A percentile compares a stretch with the other conserved stretches of the same genome.
These are phyloP conservation scores for Amblyteles armatorius DNA, from an alignment of 2,888 invertebrate species.

Conservation along the genomic window DNA sequence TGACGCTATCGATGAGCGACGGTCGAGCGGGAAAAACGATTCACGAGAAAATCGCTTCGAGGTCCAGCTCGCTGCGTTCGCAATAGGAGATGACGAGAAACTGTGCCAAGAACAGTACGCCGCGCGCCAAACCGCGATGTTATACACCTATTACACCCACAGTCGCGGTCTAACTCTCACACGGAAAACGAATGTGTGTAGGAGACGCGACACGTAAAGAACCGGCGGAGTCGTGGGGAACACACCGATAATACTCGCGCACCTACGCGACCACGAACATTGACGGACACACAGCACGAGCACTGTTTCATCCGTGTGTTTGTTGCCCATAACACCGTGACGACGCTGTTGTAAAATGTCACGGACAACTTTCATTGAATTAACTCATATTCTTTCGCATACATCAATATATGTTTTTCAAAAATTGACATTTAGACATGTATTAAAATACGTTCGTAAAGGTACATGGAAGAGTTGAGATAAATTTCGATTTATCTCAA, in stretches of 20 bases:
- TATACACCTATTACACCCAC: slow-evolving; percentile 72
- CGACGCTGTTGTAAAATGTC: background rate
- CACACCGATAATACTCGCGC: slow-evolving; percentile 12
- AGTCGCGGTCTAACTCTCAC: slow-evolving; percentile 48
- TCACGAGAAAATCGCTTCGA: slow-evolving; percentile 61
- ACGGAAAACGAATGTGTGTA: slow-evolving; percentile 27
- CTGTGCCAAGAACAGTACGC: slow-evolving; percentile 83
- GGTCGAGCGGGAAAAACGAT: slow-evolving; percentile 40
- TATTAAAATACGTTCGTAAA: too few relatives aligned
- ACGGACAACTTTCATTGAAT: too few relatives aligned
- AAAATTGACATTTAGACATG: too few relatives aligned
- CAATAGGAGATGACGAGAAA: slow-evolving; percentile 83
- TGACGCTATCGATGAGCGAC: background rate
- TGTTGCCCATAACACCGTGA: background rate
- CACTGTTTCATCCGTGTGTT: background rate
- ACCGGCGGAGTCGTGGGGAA: background rate
- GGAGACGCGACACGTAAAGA: slow-evolving; percentile 38
- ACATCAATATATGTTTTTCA: too few relatives aligned
- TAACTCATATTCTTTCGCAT: too few relatives aligned
- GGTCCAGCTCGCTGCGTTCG: slow-evolving; percentile 77
- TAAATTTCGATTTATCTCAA: too few relatives aligned
- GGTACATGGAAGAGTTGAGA: too few relatives aligned
- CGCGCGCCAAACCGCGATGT: slow-evolving; percentile 72
- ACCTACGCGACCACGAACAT: slow-evolving; percentile 28
- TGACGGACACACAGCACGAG: background rate